These are phyloP conservation scores for Volucella bombylans DNA, from an alignment of 2,888 invertebrate genomes.

Conservation along the genomic window DNA sequence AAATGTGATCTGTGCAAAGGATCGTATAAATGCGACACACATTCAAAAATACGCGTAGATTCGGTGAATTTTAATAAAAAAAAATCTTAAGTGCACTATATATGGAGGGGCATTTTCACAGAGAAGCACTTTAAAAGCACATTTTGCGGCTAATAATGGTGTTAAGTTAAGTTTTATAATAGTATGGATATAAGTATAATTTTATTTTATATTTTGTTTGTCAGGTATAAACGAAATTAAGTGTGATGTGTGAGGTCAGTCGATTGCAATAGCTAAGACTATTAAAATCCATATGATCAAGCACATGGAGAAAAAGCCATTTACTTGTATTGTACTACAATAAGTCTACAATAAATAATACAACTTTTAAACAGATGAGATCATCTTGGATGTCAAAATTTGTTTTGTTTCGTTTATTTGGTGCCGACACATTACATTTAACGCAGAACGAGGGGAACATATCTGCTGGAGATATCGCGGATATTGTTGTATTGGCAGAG, in stretches of 20 bases:
- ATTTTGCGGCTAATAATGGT: conserved; percentile 35
- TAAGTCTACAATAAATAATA: neutral
- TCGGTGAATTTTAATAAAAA: conserved; percentile 48
- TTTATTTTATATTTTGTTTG: neutral
- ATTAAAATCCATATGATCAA: conserved; percentile 37
- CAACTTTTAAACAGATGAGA: conserved; percentile 15
- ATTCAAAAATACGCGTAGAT: conserved; percentile 44
- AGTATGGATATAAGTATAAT: neutral
- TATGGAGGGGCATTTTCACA: conserved; percentile 51
- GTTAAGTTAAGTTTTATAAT: conserved; percentile 22
- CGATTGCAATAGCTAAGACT: conserved; percentile 33
- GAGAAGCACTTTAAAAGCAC: conserved; percentile 38
- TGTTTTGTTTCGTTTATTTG: neutral
- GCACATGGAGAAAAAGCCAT: conserved; percentile 34
- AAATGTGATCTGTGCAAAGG: conserved; percentile 30
- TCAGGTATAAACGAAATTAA: conserved; percentile 41
- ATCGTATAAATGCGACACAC: conserved; percentile 48
- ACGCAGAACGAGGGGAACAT: conserved; percentile 19
- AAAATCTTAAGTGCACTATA: conserved; percentile 32
- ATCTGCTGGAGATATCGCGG: conserved; percentile 10
- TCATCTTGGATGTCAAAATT: neutral
- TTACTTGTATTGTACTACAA: conserved; percentile 18
- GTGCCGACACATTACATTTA: conserved; percentile 47
- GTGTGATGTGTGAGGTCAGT: conserved; percentile 45
- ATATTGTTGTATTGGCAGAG: neutral